Base-by-base conservation (phyloP, 2,888 invertebrate genomes). In the Scaptodrosophila latifasciaeformis region DNA sequence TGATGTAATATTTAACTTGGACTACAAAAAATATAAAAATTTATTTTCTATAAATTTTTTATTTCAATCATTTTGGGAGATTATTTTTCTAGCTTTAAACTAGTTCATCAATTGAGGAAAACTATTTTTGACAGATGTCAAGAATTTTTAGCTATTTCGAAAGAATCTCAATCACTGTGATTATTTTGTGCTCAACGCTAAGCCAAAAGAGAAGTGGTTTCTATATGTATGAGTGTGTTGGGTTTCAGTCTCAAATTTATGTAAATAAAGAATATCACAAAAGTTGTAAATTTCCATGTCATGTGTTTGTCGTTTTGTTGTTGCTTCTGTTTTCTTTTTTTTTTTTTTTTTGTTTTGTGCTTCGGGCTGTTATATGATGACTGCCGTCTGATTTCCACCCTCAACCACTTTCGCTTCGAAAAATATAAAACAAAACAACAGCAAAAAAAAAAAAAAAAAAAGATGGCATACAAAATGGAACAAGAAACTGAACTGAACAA, bases 191-290 rank as follows among this genome's bases (percentile, higher is more conserved):
- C n/a, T n/a, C n/a, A n/a, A n/a, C n/a, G n/a, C n/a, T 3, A 24
- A 24, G 7, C 7, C 24, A 24, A 3, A 5, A 7, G 24, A 3
- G 24, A 24, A 7, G 24, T 7, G 24, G 24, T 17, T 2, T 18
- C 31, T 6, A n/a, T 30, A 6, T 6, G 24, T n/a, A n/a, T n/a
- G 40, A 5, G 24, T 21, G 29, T 13, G 29, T 24, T 21, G 10
- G 7, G 18, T 17, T 9, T 17, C n/a, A n/a, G n/a, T n/a, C 6
- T 9, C 1, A 62, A 67, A 75, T 76, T 76, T 78, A 78, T 81
- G 75, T 76, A 81, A 75, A 75, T 65, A 65, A 67, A 64, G 59
- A 75, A 71, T 77, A 72, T 67, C 78, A 65, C 60, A 81, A 76
- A 72, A 64, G 69, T 75, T 75, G 60, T 64, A 66, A 75, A 68